These are phyloP conservation scores for Lampris incognitus DNA, from an alignment of 2,113 vertebrate genomes.

Conservation along the genomic window DNA sequence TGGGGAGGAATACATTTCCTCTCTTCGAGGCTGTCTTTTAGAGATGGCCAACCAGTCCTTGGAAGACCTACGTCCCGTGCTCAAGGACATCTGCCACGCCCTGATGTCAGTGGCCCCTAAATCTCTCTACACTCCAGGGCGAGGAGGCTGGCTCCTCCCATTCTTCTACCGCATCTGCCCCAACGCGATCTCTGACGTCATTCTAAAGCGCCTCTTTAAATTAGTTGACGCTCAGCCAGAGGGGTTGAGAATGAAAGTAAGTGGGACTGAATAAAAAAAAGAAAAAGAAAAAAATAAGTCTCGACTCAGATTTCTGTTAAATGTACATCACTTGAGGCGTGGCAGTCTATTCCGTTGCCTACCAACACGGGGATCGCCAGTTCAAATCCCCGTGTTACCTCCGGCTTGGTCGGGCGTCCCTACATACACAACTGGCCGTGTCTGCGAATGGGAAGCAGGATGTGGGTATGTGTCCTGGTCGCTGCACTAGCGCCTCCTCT, in stretches of 20 bases:
- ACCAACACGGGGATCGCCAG: too few relatives aligned
- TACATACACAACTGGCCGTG: too few relatives aligned
- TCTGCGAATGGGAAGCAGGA: too few relatives aligned
- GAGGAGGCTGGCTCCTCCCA: constrained; percentile 52
- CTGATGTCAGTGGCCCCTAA: constrained; percentile 55
- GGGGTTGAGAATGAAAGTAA: neutral
- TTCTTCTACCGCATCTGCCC: constrained; percentile 50
- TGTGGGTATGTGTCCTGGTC: too few relatives aligned
- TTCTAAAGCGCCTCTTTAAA: neutral
- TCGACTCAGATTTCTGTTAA: too few relatives aligned
- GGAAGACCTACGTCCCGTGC: constrained; percentile 46
- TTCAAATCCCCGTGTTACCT: too few relatives aligned
- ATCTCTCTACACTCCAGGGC: constrained; percentile 52
- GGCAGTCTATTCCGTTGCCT: too few relatives aligned
- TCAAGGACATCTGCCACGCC: constrained; percentile 57
- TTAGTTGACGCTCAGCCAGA: neutral
- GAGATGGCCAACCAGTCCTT: neutral
- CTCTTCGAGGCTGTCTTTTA: constrained; percentile 17
- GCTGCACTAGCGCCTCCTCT: too few relatives aligned
- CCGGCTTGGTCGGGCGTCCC: too few relatives aligned
- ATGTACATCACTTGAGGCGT: too few relatives aligned
- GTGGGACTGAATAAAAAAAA: too few relatives aligned
- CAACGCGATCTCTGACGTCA: constrained; percentile 28
- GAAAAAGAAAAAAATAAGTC: too few relatives aligned
- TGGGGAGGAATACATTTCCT: constrained; percentile 58